Evolutionary conservation across 2,888 invertebrate genomes (phyloP).

Genomic region (Tachina lurida): DNA sequence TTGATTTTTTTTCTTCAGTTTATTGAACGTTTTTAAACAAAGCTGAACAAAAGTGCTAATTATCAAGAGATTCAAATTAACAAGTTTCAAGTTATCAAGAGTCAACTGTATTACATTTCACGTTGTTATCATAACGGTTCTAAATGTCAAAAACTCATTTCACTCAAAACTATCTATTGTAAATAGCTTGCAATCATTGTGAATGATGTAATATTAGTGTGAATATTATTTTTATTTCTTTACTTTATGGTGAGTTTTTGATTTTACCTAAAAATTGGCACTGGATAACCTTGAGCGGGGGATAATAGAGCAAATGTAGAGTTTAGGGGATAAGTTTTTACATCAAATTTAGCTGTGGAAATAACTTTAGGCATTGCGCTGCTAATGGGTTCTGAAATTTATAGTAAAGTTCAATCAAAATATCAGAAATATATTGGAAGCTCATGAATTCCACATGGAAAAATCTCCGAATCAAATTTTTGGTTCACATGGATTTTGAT

Average conservation of each 20-base stretch:
- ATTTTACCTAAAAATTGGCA: slow-evolving; percentile 84
- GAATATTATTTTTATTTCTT: neutral
- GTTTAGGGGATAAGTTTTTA: slow-evolving; percentile 76
- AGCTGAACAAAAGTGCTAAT: too few relatives aligned
- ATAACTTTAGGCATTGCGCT: slow-evolving; percentile 88
- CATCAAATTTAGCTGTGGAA: slow-evolving; percentile 82
- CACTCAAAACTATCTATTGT: neutral
- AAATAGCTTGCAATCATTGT: neutral
- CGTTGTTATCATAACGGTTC: too few relatives aligned
- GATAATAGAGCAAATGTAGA: slow-evolving; percentile 79
- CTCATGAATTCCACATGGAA: neutral
- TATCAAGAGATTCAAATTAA: too few relatives aligned
- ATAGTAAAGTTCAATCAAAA: neutral
- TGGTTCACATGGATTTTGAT: too few relatives aligned
- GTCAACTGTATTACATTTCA: too few relatives aligned
- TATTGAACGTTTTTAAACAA: too few relatives aligned
- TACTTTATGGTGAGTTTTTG: neutral
- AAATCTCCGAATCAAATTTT: too few relatives aligned
- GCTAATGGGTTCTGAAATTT: slow-evolving; percentile 86
- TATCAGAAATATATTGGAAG: neutral
- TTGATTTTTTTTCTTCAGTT: too few relatives aligned
- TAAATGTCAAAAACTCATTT: too few relatives aligned
- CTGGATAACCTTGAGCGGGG: slow-evolving; percentile 85
- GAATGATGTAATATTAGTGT: neutral
- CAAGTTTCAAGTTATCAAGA: too few relatives aligned